Base-by-base conservation (phyloP, 2,888 invertebrate species). In the Xiphydria camelus region DNA sequence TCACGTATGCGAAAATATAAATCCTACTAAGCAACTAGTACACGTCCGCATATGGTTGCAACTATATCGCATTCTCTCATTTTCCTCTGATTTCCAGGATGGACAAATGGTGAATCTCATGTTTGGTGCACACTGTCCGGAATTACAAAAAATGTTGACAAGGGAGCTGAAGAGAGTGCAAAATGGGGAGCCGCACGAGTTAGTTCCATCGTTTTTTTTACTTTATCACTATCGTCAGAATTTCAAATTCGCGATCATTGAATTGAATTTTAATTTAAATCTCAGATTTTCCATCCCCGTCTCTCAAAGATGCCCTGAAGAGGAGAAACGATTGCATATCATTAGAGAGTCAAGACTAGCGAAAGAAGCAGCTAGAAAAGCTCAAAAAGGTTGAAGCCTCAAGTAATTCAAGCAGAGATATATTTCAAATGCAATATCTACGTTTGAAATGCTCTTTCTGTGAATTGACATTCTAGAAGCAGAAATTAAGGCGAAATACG, bases 111-210 rank as follows among this genome's bases (percentile, higher is more conserved):
- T 93, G 2, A 88, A 87, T 62, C 81, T 92, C 18, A 83, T 93
- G 70, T 89, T 91, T 61, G 95, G 94, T 0, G 88, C 92, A 0
- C 87, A 94, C 73, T 89, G 91, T 0, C 95, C 94, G 0, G 82
- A 85, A 44, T 79, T 96, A 14, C 81, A 85, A 32, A 79, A 82
- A 46, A 77, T 87, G 35, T 86, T 95, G 38, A 80, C 83, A 21
- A 80, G 82, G 18, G 93, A 94, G 50, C 48, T 75, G 9, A 51
- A 57, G 4, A 57, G 66, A 39, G 47, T 71, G 7, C 66, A 70
- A 43, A 69, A 62, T 22, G 57, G 54, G 12, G 66, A 67, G 26
- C 53, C 67, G 6, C 68, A 67, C 14, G 67, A 70, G 74, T 73
- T 56, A 37, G 59, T 56, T 37, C 19, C n/a, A n/a, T n/a, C n/a